A percentile compares a stretch with the other conserved stretches of the same genome.
Conservation (phyloP, 2,113 vertebrate genomes). For the Pardalotus punctatus region DNA sequence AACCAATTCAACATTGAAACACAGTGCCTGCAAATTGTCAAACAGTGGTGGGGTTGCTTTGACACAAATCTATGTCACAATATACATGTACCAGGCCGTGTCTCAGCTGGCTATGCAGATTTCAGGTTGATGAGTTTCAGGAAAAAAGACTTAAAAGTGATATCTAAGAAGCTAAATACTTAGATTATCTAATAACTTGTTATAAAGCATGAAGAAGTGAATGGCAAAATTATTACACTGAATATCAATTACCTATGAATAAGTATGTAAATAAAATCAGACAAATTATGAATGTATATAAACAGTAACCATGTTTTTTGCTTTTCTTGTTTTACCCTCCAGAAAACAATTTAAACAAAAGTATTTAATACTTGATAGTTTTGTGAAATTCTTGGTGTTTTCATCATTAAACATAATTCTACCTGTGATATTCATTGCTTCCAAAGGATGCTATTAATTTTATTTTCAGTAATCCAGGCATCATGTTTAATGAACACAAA, state of each 20-base stretch:
- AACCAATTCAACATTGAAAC: slow-evolving; percentile 38
- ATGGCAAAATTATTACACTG: not conserved
- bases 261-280: not conserved
- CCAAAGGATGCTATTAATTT: not conserved
- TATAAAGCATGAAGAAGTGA: not conserved
- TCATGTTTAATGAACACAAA: not conserved
- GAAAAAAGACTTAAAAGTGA: not conserved
- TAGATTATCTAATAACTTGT: not conserved
- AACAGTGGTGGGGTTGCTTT: not conserved
- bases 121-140: not conserved
- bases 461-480: not conserved
- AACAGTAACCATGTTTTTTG: not conserved
- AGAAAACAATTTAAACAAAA: not conserved
- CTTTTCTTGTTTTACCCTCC: not conserved
- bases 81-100: rapidly evolving
- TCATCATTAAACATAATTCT: not conserved
- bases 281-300: not conserved
- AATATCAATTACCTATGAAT: not conserved
- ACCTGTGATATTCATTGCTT: not conserved
- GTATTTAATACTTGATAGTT: not conserved
- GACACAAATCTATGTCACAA: not conserved
- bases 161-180: not conserved
- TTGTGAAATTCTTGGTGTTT: not conserved
- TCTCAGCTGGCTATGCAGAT: not conserved
- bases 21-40: not conserved